Base-by-base conservation (phyloP, 1,140 invertebrate species). In the Tetramorium parvispinum region DNA sequence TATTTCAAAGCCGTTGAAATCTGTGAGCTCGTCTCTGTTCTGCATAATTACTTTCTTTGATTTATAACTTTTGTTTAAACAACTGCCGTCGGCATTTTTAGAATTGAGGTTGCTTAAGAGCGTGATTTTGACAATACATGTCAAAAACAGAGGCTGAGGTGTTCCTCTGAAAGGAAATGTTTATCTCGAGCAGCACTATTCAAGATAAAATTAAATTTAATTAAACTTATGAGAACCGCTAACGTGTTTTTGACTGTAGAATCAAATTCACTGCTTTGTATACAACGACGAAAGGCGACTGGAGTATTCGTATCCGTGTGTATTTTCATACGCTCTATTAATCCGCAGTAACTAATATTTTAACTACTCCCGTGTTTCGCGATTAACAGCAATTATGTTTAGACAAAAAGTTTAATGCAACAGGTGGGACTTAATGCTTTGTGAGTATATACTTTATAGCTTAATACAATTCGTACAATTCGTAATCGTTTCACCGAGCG, bases 371-470 rank as follows among this genome's bases (percentile, higher is more conserved):
- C 32, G 61, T 40, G 16, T 70, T 27, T 70, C 32, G 3, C 66
- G 66, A 73, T 37, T 82, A 73, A 82, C 27, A 32, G 66, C 66
- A 82, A 73, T 82, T 82, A 82, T 71, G 66, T 73, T 73, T 73
- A 70, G 43, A 57, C 66, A 82, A 82, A 82, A 82, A 82, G 53
- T 82, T 73, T 73, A 55, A 82, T 24, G 79, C 79, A 82, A 82
- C 79, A 82, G 66, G 79, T 82, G 66, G 8, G n/a, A 57, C 1
- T 53, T 68, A 68, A 79, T 40, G 51, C 37, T 46, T 40, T 46
- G 13, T 3, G 51, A 11, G 6, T 57, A 21, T 46, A 57, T 27
- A 68, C 65, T 46, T 73, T 46, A 59, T 18, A 59, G 18, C 24
- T 82, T 73, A 73, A 73, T 46, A 43, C 27, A 66, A 71, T 27